Evolutionary conservation across 2,888 invertebrate genomes (phyloP).

Genomic region (Ferdinandea cuprea): DNA sequence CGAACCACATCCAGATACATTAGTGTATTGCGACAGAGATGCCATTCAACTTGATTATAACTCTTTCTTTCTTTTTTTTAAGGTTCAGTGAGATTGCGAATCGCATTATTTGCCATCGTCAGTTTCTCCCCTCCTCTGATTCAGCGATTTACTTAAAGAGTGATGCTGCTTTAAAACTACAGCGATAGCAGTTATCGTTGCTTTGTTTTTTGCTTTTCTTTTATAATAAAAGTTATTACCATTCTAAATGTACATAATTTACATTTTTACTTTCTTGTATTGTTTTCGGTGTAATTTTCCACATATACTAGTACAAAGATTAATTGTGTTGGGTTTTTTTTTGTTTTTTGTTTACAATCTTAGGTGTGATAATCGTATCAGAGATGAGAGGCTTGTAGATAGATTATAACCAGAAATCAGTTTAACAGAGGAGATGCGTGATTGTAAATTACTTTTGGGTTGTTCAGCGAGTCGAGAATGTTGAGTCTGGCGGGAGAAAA

Average conservation of each 20-base stretch:
- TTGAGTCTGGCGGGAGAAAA: background rate
- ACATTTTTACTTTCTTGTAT: conserved; percentile 34
- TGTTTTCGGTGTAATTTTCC: conserved; percentile 57
- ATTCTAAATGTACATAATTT: conserved; percentile 50
- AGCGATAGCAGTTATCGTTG: conserved; percentile 60
- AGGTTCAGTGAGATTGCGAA: conserved; percentile 65
- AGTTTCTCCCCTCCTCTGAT: background rate
- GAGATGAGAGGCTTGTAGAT: conserved; percentile 23
- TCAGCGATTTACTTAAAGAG: background rate
- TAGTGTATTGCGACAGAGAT: conserved; percentile 12
- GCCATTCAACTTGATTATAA: conserved; percentile 63
- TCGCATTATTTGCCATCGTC: conserved; percentile 54
- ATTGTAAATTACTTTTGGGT: conserved; percentile 23
- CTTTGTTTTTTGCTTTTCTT: conserved; percentile 16
- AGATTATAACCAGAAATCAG: conserved; percentile 39
- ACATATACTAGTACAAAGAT: conserved; percentile 2
- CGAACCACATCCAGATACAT: conserved; percentile 72
- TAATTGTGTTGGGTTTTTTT: background rate
- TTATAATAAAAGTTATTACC: conserved; percentile 54
- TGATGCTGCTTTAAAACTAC: conserved; percentile 53
- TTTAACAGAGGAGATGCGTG: conserved; percentile 42
- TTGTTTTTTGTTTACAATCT: conserved; percentile 29
- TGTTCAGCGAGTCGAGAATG: background rate
- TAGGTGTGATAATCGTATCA: conserved; percentile 54
- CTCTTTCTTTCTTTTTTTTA: conserved; percentile 17